Conservation (phyloP, 2,113 vertebrate genomes). For the Bujurquina vittata region DNA sequence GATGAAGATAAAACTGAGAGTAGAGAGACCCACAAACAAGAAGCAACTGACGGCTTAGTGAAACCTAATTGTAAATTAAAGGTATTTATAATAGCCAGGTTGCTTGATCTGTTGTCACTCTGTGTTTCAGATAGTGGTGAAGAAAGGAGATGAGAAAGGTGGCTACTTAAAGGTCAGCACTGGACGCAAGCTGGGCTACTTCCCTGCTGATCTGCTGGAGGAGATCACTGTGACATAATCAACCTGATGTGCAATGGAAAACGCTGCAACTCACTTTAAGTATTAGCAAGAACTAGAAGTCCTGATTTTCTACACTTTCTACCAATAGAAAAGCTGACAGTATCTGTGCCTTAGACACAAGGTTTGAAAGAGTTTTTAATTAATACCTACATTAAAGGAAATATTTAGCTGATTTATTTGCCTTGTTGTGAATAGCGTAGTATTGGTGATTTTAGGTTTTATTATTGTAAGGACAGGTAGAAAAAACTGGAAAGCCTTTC, state of each 20-base stretch:
- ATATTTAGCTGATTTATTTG: not conserved
- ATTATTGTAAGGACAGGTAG: not conserved
- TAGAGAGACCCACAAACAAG: no score
- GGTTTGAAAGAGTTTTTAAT: not conserved
- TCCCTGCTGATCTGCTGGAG: slow-evolving; percentile 90
- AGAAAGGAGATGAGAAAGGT: slow-evolving; percentile 94
- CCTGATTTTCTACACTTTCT: not conserved
- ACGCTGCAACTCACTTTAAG: not conserved
- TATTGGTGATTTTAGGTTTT: not conserved
- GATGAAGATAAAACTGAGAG: no score
- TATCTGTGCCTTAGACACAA: slow-evolving; percentile 3
- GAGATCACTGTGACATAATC: slow-evolving; percentile 83
- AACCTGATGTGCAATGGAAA: not conserved
- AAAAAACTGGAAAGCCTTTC: not conserved
- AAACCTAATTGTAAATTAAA: not conserved
- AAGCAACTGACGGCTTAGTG: not conserved
- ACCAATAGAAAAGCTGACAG: not conserved
- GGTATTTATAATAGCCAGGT: not conserved
- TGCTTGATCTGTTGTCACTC: not conserved
- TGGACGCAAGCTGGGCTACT: slow-evolving; percentile 94
- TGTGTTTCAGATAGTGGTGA: slow-evolving; percentile 89
- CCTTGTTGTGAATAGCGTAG: slow-evolving; percentile 3
- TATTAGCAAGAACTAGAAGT: not conserved
- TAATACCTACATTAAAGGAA: not conserved
- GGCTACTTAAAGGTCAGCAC: slow-evolving; percentile 97